Evolutionary conservation across 2,113 vertebrate species (phyloP).

Genomic region (Dissostichus mawsoni): DNA sequence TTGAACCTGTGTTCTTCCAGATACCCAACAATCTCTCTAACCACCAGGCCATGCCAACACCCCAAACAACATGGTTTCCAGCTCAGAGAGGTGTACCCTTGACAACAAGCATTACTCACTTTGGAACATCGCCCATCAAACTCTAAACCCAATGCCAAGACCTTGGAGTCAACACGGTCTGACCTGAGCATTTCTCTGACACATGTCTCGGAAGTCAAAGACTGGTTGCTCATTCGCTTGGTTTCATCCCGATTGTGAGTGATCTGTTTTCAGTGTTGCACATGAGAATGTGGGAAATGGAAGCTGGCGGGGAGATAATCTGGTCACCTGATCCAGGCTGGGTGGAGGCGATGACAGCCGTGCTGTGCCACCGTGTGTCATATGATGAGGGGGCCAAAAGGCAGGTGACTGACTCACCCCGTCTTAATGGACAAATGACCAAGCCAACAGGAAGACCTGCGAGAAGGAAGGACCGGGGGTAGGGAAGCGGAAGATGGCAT

Average conservation of each 20-base stretch:
- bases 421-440: conserved; percentile 69
- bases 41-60: conserved; percentile 8
- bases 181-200: conserved; percentile 54
- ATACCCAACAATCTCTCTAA: conserved; percentile 45
- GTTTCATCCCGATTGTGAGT: conserved; percentile 59
- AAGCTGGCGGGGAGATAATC: conserved; percentile 67
- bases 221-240: conserved; percentile 32
- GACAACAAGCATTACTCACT: conserved; percentile 34
- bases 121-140: conserved; percentile 41
- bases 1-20: conserved; percentile 27
- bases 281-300: conserved; percentile 71
- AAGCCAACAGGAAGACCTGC: conserved; percentile 34
- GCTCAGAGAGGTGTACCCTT: conserved; percentile 28
- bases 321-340: conserved; percentile 73
- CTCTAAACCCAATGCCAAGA: conserved; percentile 22
- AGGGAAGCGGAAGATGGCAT: conserved; percentile 28
- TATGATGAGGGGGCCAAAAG: conserved; percentile 74
- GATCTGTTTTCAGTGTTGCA: conserved; percentile 60
- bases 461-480: not conserved
- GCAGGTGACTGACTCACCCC: conserved; percentile 71
- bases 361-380: conserved; percentile 76
- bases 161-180: conserved; percentile 40
- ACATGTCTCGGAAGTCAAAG: conserved; percentile 40
- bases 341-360: conserved; percentile 72
- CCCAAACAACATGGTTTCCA: conserved; percentile 28